phyloP scores from a whole-genome alignment of 2,113 vertebrate genomes.

The Cettia cetti region DNA sequence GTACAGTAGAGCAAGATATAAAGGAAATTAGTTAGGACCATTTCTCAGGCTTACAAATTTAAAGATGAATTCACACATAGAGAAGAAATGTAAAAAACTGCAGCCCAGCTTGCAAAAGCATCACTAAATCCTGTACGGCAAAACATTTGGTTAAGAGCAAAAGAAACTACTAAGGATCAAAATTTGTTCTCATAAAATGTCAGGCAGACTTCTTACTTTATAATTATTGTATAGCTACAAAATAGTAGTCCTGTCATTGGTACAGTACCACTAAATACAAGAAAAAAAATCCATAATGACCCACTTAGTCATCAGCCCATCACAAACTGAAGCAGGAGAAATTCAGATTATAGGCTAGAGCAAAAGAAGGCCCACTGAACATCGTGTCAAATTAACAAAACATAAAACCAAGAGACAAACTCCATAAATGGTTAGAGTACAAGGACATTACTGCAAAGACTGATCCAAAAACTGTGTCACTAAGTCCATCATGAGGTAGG shows the following conservation, averaged over 20 bases:
- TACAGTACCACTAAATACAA: neutral
- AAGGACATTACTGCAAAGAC: neutral
- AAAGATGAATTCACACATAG: neutral
- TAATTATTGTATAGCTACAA: neutral
- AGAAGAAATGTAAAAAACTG: neutral
- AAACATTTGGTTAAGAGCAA: neutral
- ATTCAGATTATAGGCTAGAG: neutral
- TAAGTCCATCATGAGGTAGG: neutral
- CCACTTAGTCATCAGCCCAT: neutral
- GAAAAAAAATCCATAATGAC: neutral
- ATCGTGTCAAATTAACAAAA: neutral
- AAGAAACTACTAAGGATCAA: neutral
- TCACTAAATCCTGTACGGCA: neutral
- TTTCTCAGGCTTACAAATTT: neutral
- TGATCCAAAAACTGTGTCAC: neutral
- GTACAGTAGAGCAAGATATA: neutral
- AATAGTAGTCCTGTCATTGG: neutral
- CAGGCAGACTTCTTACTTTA: neutral
- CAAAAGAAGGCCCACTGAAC: neutral
- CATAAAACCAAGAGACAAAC: neutral
- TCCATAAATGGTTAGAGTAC: neutral
- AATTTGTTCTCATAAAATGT: neutral
- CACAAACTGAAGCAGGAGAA: neutral
- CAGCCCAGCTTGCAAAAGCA: neutral
- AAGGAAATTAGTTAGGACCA: neutral